Conservation (phyloP, 2,113 vertebrate species). For the Semnornis frantzii region DNA sequence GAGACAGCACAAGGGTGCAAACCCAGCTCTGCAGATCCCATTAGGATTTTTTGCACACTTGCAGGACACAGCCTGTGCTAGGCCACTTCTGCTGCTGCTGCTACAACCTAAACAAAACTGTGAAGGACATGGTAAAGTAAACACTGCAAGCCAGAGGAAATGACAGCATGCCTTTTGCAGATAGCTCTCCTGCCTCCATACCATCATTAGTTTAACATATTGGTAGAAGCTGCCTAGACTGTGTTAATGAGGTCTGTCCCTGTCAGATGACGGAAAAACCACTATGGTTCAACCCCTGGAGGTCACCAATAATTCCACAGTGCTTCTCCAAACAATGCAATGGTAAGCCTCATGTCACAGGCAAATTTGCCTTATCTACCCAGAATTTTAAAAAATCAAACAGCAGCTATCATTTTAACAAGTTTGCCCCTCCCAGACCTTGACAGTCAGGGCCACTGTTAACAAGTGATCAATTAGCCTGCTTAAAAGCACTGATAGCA, state of each 20-base stretch:
- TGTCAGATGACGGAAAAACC: conserved; percentile 17
- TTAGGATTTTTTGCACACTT: not conserved
- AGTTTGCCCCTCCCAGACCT: conserved; percentile 31
- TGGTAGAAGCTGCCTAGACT: not conserved
- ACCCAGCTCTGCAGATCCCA: not conserved
- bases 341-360: not conserved
- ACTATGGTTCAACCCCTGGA: not conserved
- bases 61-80: not conserved
- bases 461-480: conserved; percentile 56
- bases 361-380: conserved; percentile 44
- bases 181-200: not conserved
- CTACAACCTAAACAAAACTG: not conserved
- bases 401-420: conserved; percentile 42
- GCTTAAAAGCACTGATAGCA: conserved; percentile 53
- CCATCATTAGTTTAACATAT: conserved; percentile 17
- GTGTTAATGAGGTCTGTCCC: conserved; percentile 26
- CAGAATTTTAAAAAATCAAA: conserved; percentile 29
- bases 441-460: conserved; percentile 34
- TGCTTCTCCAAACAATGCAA: not conserved
- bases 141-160: not conserved
- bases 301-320: conserved; percentile 25
- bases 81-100: not conserved
- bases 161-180: conserved; percentile 1
- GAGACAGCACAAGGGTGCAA: not conserved
- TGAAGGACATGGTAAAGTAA: not conserved